These are phyloP conservation scores for Cyphomyrus discorhynchus DNA, from an alignment of 2,113 vertebrate species.

Conservation along the genomic window DNA sequence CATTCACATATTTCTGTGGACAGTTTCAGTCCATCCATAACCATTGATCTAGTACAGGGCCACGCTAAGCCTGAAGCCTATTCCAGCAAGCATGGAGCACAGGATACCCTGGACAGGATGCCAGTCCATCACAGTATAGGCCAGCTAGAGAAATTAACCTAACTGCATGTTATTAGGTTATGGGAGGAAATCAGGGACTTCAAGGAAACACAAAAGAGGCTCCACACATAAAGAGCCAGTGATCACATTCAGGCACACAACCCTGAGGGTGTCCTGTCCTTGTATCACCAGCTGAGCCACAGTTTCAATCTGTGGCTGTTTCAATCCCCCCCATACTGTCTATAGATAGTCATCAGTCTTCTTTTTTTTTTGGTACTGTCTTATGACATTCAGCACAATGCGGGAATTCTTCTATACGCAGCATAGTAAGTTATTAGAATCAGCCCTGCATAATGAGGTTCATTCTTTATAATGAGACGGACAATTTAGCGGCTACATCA, in stretches of 20 bases:
- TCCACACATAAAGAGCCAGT: background rate
- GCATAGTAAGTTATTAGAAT: slow-evolving; percentile 32
- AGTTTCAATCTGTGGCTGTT: background rate
- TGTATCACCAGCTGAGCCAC: background rate
- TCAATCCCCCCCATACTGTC: background rate
- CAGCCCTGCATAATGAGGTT: slow-evolving; percentile 31
- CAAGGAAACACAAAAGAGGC: background rate
- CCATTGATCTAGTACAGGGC: background rate
- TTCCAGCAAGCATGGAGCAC: background rate
- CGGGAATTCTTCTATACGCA: background rate
- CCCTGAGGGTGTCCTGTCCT: background rate
- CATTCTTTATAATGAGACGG: slow-evolving; percentile 34
- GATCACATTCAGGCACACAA: background rate
- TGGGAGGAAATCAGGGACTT: background rate
- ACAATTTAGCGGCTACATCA: slow-evolving; percentile 29
- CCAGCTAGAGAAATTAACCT: background rate
- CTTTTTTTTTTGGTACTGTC: background rate
- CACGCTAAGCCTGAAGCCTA: background rate
- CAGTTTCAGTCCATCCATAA: background rate
- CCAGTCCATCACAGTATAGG: background rate
- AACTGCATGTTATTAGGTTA: background rate
- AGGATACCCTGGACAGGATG: background rate
- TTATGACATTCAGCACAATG: background rate
- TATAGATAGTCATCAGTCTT: background rate
- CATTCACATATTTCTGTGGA: background rate